These are phyloP conservation scores for Epinotia nisella DNA, from an alignment of 2,888 invertebrate species.

Conservation along the genomic window DNA sequence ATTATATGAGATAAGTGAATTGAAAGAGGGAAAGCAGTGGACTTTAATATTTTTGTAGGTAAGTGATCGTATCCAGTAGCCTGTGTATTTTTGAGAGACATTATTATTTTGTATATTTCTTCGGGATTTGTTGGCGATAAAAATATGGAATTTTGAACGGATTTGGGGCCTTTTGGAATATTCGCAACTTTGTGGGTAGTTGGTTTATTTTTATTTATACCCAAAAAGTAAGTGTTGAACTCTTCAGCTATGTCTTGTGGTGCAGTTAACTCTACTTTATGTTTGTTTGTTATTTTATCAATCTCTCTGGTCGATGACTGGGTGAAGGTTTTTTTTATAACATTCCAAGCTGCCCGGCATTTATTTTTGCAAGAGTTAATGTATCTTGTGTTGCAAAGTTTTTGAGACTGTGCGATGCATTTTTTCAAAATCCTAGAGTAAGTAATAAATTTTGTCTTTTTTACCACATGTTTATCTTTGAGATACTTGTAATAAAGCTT, in stretches of 20 bases:
- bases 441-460: background rate
- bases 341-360: conserved; percentile 7
- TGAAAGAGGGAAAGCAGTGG: no score
- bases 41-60: no score
- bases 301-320: background rate
- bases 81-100: no score
- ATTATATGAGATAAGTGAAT: no score
- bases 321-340: background rate
- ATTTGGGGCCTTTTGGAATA: background rate
- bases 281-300: background rate
- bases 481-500: background rate
- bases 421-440: background rate
- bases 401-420: conserved; percentile 1
- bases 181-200: background rate
- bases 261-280: background rate
- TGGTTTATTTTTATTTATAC: background rate
- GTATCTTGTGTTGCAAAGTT: background rate
- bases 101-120: conserved; percentile 7
- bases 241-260: conserved; percentile 19
- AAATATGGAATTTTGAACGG: background rate
- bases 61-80: no score
- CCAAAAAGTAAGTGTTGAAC: conserved; percentile 6
- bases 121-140: conserved; percentile 1
- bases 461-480: background rate
- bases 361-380: background rate